These are phyloP conservation scores for Pampus argenteus DNA, from an alignment of 2,797 vertebrate genomes.

Conservation along the genomic window DNA sequence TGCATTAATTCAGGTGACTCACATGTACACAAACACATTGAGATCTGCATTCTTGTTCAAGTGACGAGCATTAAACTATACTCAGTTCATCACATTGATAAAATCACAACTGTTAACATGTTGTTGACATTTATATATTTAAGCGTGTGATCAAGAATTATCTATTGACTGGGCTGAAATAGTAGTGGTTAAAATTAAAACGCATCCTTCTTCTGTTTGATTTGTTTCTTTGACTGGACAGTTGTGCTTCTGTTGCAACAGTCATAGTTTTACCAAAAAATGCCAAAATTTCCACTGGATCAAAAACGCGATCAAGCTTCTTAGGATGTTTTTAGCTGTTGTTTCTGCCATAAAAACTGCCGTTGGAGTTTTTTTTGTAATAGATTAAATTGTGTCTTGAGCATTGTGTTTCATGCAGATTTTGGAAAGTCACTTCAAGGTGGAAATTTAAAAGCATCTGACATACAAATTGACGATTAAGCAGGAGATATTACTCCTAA, in stretches of 20 bases:
- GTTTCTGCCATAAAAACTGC: no score
- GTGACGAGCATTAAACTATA: conserved; percentile 5
- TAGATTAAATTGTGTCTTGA: not conserved
- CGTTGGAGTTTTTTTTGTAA: not conserved
- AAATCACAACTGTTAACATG: not conserved
- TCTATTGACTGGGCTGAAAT: not conserved
- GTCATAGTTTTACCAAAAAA: no score
- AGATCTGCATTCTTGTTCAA: conserved; percentile 6
- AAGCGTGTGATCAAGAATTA: not conserved
- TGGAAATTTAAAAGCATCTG: not conserved
- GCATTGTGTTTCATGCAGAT: not conserved
- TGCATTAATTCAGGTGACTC: not conserved
- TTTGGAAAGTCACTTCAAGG: not conserved
- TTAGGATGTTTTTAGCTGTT: not conserved
- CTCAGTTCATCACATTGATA: no score
- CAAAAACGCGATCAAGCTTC: not conserved
- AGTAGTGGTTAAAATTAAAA: not conserved
- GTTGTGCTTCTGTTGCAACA: no score
- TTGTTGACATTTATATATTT: not conserved
- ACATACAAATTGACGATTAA: not conserved
- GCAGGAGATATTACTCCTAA: not conserved
- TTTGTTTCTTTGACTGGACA: no score
- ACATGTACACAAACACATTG: conserved; percentile 6
- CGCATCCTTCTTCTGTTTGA: no score
- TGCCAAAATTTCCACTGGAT: no score